phyloP scores from a whole-genome alignment of 2,797 vertebrate genomes.

The Schizopygopsis malacanthus region DNA sequence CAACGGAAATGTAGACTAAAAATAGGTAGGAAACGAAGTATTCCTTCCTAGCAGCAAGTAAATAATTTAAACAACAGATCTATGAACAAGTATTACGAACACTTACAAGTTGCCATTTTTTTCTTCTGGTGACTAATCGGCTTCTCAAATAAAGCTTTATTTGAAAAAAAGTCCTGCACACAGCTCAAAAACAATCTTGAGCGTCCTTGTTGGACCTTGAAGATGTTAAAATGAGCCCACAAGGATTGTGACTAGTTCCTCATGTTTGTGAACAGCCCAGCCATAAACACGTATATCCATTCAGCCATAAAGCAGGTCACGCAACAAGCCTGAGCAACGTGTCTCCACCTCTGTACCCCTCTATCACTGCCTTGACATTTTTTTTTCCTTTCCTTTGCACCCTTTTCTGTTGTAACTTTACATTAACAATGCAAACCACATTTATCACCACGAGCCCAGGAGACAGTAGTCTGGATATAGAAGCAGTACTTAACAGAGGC shows the following conservation, averaged over 20 bases:
- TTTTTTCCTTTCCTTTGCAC: slow-evolving; percentile 27
- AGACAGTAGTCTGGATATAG: slow-evolving; percentile 45
- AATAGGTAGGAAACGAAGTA: too few species aligned
- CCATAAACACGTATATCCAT: slow-evolving; percentile 3
- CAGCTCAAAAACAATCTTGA: slow-evolving; percentile 23
- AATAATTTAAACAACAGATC: too few species aligned
- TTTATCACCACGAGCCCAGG: slow-evolving; percentile 45
- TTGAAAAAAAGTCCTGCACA: neutral
- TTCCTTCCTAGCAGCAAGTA: too few species aligned
- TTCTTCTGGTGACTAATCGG: too few species aligned
- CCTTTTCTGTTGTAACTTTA: slow-evolving; percentile 49
- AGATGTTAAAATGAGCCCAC: slow-evolving; percentile 23
- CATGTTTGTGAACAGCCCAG: slow-evolving; percentile 12
- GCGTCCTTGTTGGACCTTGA: slow-evolving; percentile 38
- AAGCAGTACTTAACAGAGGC: slow-evolving; percentile 15
- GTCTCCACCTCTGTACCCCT: slow-evolving; percentile 24
- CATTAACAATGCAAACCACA: slow-evolving; percentile 53
- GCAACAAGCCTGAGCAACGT: slow-evolving; percentile 10
- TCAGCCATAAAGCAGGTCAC: slow-evolving; percentile 46
- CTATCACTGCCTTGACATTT: slow-evolving; percentile 26
- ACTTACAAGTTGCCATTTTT: too few species aligned
- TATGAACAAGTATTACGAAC: too few species aligned
- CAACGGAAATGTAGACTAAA: too few species aligned
- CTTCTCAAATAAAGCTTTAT: slow-evolving; percentile 39
- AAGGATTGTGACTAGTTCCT: slow-evolving; percentile 4